Evolutionary conservation across 2,888 invertebrate genomes (phyloP), one percentile per base, ranked within the genome.

Genomic region (Apotomis capreana): DNA sequence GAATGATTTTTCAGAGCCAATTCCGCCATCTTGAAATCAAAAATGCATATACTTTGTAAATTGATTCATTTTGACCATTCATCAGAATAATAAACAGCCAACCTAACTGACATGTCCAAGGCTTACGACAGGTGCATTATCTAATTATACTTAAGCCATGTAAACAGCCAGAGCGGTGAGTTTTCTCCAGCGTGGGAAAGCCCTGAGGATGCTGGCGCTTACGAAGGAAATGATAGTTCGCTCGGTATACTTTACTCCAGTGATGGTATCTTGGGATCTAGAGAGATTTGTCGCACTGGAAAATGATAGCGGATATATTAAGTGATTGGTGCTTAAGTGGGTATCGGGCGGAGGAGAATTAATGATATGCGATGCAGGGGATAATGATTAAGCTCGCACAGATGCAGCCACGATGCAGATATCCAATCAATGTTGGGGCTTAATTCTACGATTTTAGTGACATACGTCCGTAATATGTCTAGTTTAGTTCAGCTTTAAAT

Each of bases 171-270:
- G n/a, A 26, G 57, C 61, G 40, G 40, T 40, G 51, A 51, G 71
- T 71, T 68, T 65, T 70, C 72, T 68, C 69, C 46, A 61, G 12
- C 74, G 81, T 81, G 82, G 74, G 81, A 81, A 81, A 69, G 59
- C 63, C 59, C 55, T 46, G 70, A 70, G 70, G 70, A 68, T 58
- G 67, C 51, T 54, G 58, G 55, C 62, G 61, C 52, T 60, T 60
- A 40, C 44, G 49, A 9, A 54, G 61, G 67, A 61, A 71, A 71
- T 71, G 49, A 49, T 49, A 49, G 49, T 3, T 49, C 49, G 49
- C 49, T 49, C 6, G 49, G 49, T 49, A 49, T 49, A 49, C 40
- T 40, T 40, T 40, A 26, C 26, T 26, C 0, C 44, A 49, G 49
- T 49, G 49, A 49, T 49, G 9, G 3, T 6, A 49, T 49, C 49